Conservation (phyloP, 2,113 vertebrate genomes). For the Nesoenas mayeri region DNA sequence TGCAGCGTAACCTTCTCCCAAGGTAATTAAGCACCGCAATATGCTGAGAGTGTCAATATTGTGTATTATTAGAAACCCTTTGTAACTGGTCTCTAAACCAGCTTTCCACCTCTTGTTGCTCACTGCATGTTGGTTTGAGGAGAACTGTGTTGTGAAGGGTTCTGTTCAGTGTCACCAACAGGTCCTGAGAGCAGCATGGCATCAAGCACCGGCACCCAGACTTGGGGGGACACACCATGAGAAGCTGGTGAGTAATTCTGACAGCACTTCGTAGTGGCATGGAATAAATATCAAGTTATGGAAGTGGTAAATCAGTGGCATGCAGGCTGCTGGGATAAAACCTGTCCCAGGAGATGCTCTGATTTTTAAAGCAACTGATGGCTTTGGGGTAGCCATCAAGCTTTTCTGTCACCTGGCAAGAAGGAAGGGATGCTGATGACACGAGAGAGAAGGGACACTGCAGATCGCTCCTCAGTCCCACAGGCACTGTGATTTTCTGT, state of each 20-base stretch:
- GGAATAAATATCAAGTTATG: neutral
- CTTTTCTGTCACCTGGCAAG: neutral
- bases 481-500: rapidly evolving
- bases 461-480: neutral
- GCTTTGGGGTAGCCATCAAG: neutral
- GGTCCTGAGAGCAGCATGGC: neutral
- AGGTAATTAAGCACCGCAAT: neutral
- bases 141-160: neutral
- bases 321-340: neutral
- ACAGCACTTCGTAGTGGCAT: rapidly evolving
- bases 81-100: neutral
- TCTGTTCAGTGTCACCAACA: neutral
- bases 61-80: neutral
- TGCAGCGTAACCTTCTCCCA: neutral
- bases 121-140: neutral
- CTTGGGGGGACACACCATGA: rapidly evolving
- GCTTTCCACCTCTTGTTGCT: neutral
- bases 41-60: neutral
- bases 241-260: neutral
- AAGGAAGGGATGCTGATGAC: neutral
- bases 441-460: neutral
- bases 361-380: neutral
- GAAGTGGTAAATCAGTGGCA: too few relatives aligned
- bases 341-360: neutral
- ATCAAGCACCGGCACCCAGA: rapidly evolving